Conservation (phyloP, 2,888 invertebrate genomes). For the Eupsilia transversa region DNA sequence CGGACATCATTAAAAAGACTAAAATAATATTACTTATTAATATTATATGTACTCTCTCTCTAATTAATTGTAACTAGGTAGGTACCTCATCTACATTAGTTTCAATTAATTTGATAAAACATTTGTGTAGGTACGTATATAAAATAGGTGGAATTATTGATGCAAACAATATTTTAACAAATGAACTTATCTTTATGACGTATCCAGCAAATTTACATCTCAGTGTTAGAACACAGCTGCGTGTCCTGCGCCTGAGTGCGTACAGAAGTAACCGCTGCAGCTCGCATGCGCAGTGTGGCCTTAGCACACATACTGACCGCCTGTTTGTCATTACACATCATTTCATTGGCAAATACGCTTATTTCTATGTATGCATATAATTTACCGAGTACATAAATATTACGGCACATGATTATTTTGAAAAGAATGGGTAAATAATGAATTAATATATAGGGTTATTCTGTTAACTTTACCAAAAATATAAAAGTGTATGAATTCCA, state of each 20-base stretch:
- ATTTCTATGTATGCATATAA: slow-evolving; percentile 14
- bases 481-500: background rate
- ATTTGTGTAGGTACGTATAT: slow-evolving; percentile 1
- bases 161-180: slow-evolving; percentile 3
- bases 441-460: background rate
- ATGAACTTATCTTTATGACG: slow-evolving; percentile 5
- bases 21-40: background rate
- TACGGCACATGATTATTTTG: slow-evolving; percentile 10
- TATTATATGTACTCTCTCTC: background rate
- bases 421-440: background rate
- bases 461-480: background rate
- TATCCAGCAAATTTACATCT: slow-evolving; percentile 44
- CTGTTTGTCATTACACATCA: slow-evolving; percentile 56
- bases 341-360: slow-evolving; percentile 44
- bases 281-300: slow-evolving; percentile 38
- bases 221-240: slow-evolving; percentile 46
- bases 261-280: slow-evolving; percentile 25
- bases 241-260: slow-evolving; percentile 46
- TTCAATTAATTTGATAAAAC: background rate
- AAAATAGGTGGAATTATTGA: background rate
- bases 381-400: background rate
- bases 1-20: slow-evolving; percentile 5
- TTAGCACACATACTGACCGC: slow-evolving; percentile 65
- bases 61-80: background rate
- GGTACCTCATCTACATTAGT: background rate